Evolutionary conservation across 2,888 invertebrate species (phyloP).

Genomic region (Chrysotoxum bicinctum): DNA sequence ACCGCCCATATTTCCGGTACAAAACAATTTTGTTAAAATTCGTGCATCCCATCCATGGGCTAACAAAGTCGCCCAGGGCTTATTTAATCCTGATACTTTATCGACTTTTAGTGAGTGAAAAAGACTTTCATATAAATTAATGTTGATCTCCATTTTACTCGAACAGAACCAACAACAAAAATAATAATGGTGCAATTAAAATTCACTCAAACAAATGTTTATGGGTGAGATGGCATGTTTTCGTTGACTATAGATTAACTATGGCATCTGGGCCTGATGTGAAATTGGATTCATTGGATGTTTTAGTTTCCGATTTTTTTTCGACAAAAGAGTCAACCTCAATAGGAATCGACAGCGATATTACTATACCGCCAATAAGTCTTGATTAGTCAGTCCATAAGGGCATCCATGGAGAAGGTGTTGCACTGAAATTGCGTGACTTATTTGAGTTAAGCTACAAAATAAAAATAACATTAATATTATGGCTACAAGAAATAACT

Average conservation of each 20-base stretch:
- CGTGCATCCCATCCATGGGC: not conserved
- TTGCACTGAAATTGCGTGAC: constrained; percentile 1
- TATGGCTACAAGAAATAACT: not conserved
- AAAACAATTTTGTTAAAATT: not conserved
- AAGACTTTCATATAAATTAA: not conserved
- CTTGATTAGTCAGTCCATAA: not conserved
- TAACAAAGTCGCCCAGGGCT: not conserved
- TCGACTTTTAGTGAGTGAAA: constrained; percentile 13
- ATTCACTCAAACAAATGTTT: constrained; percentile 17
- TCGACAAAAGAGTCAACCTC: not conserved
- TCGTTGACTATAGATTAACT: constrained; percentile 34
- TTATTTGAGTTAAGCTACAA: not conserved
- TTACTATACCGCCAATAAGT: not conserved
- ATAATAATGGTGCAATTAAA: constrained; percentile 34
- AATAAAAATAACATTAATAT: not conserved
- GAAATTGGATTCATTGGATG: not conserved
- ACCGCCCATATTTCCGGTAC: not conserved
- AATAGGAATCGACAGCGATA: not conserved
- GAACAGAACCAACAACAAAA: not conserved
- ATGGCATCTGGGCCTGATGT: not conserved
- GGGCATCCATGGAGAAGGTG: not conserved
- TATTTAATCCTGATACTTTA: constrained; percentile 6
- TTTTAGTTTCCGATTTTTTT: not conserved
- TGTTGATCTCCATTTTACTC: not conserved
- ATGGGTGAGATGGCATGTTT: constrained; percentile 33